These are phyloP conservation scores for Hippasteria phrygiana DNA, from an alignment of 53 echinoderm and acorn worm species.

Conservation along the genomic window DNA sequence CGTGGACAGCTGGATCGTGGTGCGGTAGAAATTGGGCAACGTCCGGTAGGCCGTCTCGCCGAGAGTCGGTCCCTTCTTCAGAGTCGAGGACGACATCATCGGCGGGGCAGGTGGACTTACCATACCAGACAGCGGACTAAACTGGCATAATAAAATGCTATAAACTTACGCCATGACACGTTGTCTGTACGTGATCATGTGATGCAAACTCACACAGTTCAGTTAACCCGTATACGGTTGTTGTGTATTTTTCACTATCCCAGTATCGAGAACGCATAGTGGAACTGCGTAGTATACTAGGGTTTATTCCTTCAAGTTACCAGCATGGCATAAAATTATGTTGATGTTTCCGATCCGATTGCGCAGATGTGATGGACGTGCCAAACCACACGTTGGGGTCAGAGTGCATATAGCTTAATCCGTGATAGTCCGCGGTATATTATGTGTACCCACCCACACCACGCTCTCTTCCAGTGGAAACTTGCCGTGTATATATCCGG, in stretches of 20 bases:
- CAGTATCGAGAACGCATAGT: neutral
- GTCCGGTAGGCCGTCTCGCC: constrained; percentile 44
- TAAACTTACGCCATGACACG: no score
- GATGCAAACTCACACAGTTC: no score
- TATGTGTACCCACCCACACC: no score
- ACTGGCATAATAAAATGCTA: no score
- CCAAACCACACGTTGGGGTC: neutral
- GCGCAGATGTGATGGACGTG: neutral
- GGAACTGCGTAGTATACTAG: no score
- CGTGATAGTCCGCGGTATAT: neutral
- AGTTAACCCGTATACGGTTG: no score
- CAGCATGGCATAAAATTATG: neutral
- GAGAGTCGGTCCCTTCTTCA: constrained; percentile 8
- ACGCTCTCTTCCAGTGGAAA: no score
- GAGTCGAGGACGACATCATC: neutral
- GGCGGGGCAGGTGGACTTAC: neutral
- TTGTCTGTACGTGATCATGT: no score
- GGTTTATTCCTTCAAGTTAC: no score
- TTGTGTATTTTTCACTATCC: no score
- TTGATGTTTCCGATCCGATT: neutral
- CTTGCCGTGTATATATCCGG: neutral
- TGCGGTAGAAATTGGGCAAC: constrained; percentile 55
- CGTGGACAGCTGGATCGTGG: constrained; percentile 60
- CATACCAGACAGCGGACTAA: neutral
- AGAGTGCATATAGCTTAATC: neutral